phyloP scores from a whole-genome alignment of 2,113 vertebrate genomes.

The Ptilonorhynchus violaceus region DNA sequence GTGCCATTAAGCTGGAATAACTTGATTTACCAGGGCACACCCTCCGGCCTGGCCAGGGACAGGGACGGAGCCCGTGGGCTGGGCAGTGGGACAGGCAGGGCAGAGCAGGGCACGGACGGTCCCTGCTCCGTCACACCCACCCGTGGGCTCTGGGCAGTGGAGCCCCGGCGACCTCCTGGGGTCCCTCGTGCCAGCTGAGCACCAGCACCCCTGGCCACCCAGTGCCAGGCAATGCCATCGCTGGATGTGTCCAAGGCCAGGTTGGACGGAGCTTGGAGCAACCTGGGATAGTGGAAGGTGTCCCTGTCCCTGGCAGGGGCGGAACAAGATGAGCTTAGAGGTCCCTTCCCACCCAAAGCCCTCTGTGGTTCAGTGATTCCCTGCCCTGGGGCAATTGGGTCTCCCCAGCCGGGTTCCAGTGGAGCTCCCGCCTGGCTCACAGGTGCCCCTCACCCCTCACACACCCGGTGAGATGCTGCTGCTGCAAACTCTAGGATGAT shows the following conservation, averaged over 20 bases:
- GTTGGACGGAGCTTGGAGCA: not conserved
- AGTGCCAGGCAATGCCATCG: not conserved
- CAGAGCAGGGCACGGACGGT: rapidly evolving
- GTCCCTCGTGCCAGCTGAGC: no score
- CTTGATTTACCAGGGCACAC: not conserved
- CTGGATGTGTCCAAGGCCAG: not conserved
- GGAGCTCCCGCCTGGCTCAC: not conserved
- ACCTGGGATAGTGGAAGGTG: not conserved
- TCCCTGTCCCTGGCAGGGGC: not conserved
- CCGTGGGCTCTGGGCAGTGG: not conserved
- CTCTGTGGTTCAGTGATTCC: not conserved
- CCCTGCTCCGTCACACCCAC: rapidly evolving
- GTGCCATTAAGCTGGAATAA: not conserved
- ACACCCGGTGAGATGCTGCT: not conserved
- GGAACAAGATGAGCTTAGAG: not conserved
- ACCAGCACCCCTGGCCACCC: rapidly evolving
- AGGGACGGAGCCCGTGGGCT: not conserved
- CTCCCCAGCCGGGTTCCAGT: rapidly evolving
- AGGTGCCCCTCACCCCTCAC: not conserved
- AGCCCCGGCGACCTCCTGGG: not conserved
- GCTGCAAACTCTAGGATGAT: not conserved
- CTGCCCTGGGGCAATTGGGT: rapidly evolving
- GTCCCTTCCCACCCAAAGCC: not conserved
- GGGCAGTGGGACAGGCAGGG: rapidly evolving
- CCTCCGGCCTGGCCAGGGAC: not conserved